phyloP scores from a whole-genome alignment of 1,140 invertebrate species.

The Drosophila paulistorum region DNA sequence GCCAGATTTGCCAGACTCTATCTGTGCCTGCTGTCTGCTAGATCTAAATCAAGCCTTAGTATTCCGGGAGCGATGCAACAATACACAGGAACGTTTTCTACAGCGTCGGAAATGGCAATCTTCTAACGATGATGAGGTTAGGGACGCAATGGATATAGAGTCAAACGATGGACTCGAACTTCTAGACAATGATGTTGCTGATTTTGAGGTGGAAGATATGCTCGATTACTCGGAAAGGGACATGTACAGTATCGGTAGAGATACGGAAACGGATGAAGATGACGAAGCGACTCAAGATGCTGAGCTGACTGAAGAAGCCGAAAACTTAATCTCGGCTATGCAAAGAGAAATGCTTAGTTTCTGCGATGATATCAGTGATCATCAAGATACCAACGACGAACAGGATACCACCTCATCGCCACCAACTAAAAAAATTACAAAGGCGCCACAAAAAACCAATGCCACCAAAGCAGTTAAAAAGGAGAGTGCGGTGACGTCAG shows the following conservation, averaged over 20 bases:
- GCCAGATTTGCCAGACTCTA: conserved; percentile 43
- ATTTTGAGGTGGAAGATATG: background rate
- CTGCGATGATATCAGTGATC: conserved; percentile 30
- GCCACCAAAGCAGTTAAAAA: conserved; percentile 3
- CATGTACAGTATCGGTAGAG: background rate
- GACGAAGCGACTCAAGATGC: conserved; percentile 6
- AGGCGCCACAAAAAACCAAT: background rate
- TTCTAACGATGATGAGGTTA: background rate
- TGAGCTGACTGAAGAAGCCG: conserved; percentile 25
- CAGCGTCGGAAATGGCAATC: background rate
- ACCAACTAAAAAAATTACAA: background rate
- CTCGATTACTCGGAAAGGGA: conserved; percentile 8
- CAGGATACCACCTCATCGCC: background rate
- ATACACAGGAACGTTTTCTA: conserved; percentile 42
- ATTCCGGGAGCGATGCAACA: conserved; percentile 52
- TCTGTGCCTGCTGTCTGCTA: conserved; percentile 59
- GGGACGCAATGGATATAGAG: background rate
- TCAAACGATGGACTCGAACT: background rate
- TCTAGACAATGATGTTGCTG: background rate
- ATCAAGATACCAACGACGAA: background rate
- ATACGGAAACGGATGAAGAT: background rate
- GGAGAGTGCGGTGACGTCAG: background rate
- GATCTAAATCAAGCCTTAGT: conserved; percentile 52
- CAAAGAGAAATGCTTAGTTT: conserved; percentile 41
- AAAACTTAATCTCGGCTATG: conserved; percentile 21